Evolutionary conservation across 2,113 vertebrate species (phyloP).

Genomic region (Tretioscincus oriximinensis): DNA sequence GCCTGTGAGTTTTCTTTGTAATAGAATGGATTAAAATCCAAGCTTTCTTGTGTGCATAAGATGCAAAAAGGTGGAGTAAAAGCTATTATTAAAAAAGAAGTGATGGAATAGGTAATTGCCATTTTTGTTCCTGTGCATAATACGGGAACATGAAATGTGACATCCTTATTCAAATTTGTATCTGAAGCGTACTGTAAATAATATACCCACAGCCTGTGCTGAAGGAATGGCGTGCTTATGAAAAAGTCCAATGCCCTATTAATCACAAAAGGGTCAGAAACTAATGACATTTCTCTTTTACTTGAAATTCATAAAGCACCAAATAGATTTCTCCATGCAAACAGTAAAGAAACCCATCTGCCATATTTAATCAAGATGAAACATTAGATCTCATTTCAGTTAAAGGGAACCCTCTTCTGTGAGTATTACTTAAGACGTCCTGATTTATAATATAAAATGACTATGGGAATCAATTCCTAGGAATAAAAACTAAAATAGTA

Average conservation of each 20-base stretch:
- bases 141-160: neutral
- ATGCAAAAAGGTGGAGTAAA: neutral
- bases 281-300: conserved; percentile 49
- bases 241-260: conserved; percentile 1
- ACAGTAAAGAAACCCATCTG: conserved; percentile 33
- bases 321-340: conserved; percentile 39
- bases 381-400: conserved; percentile 55
- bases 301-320: conserved; percentile 45
- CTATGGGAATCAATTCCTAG: conserved; percentile 53
- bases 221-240: conserved; percentile 8
- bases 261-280: conserved; percentile 24
- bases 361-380: conserved; percentile 61
- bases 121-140: neutral
- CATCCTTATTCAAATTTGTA: fast-evolving
- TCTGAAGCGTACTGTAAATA: neutral
- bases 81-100: neutral
- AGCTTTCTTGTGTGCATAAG: too few species aligned
- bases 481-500: conserved; percentile 55
- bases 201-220: neutral
- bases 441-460: conserved; percentile 42
- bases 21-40: neutral
- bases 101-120: neutral
- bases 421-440: conserved; percentile 52
- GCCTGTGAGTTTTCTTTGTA: neutral
- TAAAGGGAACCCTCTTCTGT: conserved; percentile 53